phyloP scores from a whole-genome alignment of 2,797 vertebrate species.

The Brachyalestes nurse region DNA sequence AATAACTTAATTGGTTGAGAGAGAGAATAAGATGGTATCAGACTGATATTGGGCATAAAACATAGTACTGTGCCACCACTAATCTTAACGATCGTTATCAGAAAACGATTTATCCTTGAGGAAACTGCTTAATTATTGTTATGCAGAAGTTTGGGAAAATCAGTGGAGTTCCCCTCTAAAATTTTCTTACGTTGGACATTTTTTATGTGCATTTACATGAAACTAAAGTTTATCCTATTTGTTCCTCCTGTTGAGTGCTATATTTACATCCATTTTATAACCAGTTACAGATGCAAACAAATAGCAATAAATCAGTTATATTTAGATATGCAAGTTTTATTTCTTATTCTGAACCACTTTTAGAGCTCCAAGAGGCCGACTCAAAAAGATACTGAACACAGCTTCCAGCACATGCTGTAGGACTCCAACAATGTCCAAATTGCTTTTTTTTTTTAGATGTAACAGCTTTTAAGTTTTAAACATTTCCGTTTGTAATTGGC shows the following conservation, averaged over 20 bases:
- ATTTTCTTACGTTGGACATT: background rate
- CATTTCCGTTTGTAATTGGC: background rate
- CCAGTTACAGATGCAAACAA: background rate
- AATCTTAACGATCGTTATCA: too few relatives aligned
- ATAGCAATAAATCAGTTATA: slow-evolving; percentile 8
- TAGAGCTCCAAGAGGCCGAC: background rate
- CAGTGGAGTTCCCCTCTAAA: background rate
- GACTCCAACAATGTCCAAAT: background rate
- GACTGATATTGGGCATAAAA: too few relatives aligned
- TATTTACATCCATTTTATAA: slow-evolving; percentile 20
- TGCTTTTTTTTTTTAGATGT: background rate
- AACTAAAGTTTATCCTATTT: background rate
- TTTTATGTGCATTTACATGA: background rate
- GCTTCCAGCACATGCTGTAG: background rate
- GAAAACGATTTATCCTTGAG: too few relatives aligned
- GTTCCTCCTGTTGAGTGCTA: background rate
- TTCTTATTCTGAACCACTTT: background rate
- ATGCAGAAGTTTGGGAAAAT: too few relatives aligned
- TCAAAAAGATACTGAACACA: background rate
- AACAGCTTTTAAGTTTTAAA: background rate
- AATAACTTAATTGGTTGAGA: too few relatives aligned
- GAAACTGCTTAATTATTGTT: too few relatives aligned
- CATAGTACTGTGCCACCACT: too few relatives aligned
- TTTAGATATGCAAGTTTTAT: background rate
- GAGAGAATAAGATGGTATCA: too few relatives aligned